Evolutionary conservation across 2,888 invertebrate species (phyloP), one percentile per base, ranked within the genome.

Genomic region (Oxycera nigricornis): DNA sequence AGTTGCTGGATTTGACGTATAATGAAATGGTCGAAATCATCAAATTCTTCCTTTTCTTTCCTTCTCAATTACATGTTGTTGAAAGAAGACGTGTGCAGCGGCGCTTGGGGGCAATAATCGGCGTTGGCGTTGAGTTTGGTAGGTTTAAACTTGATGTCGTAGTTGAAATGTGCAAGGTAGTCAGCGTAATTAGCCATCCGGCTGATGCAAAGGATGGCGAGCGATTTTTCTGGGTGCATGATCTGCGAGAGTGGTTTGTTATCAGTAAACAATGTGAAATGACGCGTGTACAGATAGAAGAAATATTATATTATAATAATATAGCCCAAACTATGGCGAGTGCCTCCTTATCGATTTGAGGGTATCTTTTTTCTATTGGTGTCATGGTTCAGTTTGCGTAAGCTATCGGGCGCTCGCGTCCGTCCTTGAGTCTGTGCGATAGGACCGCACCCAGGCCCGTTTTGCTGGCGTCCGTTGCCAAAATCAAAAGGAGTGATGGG

Each of bases 1-100:
- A 77, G 39, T 73, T 77, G 77, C 11, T 77, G 68, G 28, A 78
- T 73, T 68, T 78, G 78, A 1, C 74, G 41, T 17, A 76, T 1
- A 11, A 76, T 26, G 52, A 77, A 78, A 14, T 70, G 20, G 55
- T 77, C 77, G 26, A 77, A 77, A 9, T 65, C 68, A 61, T 75
- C 74, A 14, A 59, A 31, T 31, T 75, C 67, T 7, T 52, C 35
- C 72, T 31, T 57, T 39, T n/a, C n/a, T n/a, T n/a, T n/a, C n/a
- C n/a, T n/a, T n/a, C n/a, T 26, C 1, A 55, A 55, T 17, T 46
- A 7, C 46, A 46, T 14, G 7, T 9, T 61, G 35, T 31, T 30
- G 61, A 61, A n/a, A 2, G 28, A 28, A 28, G n/a, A 50, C n/a
- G n/a, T n/a, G 39, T 39, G 24, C 7, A 46, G 4, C 17, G 72